phyloP scores from a whole-genome alignment of 2,113 vertebrate species.

The Eidolon helvum region DNA sequence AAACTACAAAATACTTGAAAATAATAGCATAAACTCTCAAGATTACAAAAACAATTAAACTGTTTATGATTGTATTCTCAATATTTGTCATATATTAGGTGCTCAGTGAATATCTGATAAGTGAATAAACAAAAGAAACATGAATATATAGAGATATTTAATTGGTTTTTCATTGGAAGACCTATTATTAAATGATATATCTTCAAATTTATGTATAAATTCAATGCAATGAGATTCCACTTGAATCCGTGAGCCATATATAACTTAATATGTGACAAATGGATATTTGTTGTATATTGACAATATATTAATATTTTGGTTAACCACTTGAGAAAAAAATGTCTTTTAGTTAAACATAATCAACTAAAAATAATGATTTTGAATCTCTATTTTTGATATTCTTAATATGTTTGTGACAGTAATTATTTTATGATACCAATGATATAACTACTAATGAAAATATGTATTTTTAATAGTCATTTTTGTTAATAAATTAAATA shows the following conservation, averaged over 20 bases:
- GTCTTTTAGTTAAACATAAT: background rate
- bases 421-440: too few relatives aligned
- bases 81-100: background rate
- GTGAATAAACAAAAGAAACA: background rate
- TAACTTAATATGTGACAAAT: background rate
- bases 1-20: background rate
- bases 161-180: too few relatives aligned
- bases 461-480: background rate
- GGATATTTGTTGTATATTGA: background rate
- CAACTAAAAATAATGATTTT: background rate
- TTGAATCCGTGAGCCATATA: too few relatives aligned
- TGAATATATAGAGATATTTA: background rate
- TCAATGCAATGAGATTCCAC: too few relatives aligned
- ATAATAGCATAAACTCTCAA: background rate
- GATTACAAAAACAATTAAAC: background rate
- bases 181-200: too few relatives aligned
- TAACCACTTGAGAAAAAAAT: background rate
- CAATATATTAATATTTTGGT: background rate
- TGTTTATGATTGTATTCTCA: background rate
- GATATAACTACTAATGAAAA: background rate
- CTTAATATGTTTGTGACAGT: background rate
- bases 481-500: conserved; percentile 4
- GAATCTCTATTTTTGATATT: background rate
- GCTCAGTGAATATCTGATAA: background rate
- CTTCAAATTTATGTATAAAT: too few relatives aligned